phyloP scores from a whole-genome alignment of 2,113 vertebrate species.

The Pardalotus punctatus region DNA sequence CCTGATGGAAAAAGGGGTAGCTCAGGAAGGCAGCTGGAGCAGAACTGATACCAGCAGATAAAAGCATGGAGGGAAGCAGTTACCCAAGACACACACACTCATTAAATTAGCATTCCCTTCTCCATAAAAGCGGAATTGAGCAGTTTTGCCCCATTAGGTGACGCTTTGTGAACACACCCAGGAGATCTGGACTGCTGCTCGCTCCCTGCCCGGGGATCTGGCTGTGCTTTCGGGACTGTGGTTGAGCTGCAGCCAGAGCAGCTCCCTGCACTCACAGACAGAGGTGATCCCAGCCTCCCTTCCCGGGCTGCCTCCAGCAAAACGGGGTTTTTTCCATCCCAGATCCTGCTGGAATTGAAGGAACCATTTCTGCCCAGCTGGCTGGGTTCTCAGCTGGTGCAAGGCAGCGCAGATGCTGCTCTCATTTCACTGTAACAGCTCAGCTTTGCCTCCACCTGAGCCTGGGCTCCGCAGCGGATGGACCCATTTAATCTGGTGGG shows the following conservation, averaged over 20 bases:
- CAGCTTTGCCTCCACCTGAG: background rate
- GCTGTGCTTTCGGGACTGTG: background rate
- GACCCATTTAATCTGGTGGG: background rate
- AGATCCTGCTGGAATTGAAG: background rate
- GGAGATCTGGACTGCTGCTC: background rate
- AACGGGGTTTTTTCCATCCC: background rate
- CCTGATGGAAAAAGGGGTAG: background rate
- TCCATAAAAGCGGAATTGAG: constrained; percentile 7
- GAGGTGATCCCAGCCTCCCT: background rate
- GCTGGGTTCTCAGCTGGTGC: background rate
- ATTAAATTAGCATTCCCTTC: background rate
- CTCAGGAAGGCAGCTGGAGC: background rate
- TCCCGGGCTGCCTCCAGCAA: background rate
- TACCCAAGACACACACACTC: background rate
- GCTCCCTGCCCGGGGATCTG: background rate
- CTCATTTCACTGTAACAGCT: background rate
- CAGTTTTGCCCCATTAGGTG: constrained; percentile 43
- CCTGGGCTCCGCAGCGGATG: background rate
- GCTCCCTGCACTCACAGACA: background rate
- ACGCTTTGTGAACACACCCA: background rate
- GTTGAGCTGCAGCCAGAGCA: background rate
- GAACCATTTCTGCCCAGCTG: background rate
- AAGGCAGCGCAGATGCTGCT: constrained; percentile 5
- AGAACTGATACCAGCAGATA: background rate
- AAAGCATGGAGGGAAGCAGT: background rate